A percentile compares a stretch with the other conserved stretches of the same genome.
phyloP scores from a whole-genome alignment of 2,888 invertebrate genomes.

The Drosophila cognata region DNA sequence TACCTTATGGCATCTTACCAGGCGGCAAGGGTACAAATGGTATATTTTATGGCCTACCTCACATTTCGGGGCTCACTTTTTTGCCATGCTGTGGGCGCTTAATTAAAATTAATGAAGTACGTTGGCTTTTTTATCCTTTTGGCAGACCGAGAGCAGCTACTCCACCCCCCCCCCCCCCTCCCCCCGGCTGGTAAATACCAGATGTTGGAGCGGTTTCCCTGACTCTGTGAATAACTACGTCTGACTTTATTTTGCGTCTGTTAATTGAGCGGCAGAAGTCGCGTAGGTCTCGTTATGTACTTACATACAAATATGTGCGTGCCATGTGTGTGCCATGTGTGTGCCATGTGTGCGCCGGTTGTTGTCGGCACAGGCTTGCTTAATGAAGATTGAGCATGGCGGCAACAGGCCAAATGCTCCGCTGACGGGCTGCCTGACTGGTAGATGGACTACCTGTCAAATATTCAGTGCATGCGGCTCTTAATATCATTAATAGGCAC shows the following conservation, averaged over 20 bases:
- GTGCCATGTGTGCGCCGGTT: not conserved
- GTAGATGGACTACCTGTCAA: not conserved
- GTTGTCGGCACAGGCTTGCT: not conserved
- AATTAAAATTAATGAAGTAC: slow-evolving; percentile 79
- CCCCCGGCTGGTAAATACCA: slow-evolving; percentile 13
- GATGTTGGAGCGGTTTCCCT: slow-evolving; percentile 20
- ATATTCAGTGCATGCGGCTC: not conserved
- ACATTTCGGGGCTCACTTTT: slow-evolving; percentile 46
- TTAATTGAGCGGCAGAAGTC: slow-evolving; percentile 60
- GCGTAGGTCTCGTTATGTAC: not conserved
- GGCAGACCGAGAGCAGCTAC: slow-evolving; percentile 19
- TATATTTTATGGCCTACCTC: slow-evolving; percentile 34
- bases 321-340: not conserved
- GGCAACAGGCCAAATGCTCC: not conserved
- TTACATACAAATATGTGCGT: not conserved
- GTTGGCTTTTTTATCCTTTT: slow-evolving; percentile 70
- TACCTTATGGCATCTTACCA: slow-evolving; percentile 24
- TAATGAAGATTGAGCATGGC: slow-evolving; percentile 25
- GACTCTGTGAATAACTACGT: slow-evolving; percentile 57
- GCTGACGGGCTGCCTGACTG: slow-evolving; percentile 9
- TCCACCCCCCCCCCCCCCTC: too few relatives aligned
- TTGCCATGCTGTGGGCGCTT: slow-evolving; percentile 68
- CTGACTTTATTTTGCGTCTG: slow-evolving; percentile 63
- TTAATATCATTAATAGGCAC: not conserved
- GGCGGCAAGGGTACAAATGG: slow-evolving; percentile 26